A percentile compares a stretch with the other conserved stretches of the same genome.
phyloP scores from a whole-genome alignment of 2,888 invertebrate species.

The Entomobrya multifasciata region DNA sequence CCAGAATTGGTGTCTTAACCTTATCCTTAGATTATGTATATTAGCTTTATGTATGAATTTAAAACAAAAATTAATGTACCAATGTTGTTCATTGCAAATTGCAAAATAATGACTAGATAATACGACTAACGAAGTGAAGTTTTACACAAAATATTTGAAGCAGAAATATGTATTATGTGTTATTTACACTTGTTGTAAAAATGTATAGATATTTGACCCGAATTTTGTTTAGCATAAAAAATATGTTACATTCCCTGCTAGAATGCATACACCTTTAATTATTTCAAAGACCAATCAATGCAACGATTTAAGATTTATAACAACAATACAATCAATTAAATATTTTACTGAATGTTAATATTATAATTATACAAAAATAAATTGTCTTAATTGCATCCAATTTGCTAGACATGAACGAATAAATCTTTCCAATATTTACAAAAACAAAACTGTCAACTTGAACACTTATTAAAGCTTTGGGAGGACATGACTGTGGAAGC shows the following conservation, averaged over 20 bases:
- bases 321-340: constrained; percentile 58
- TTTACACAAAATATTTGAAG: not conserved
- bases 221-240: no score
- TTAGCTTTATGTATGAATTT: not conserved
- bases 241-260: no score
- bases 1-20: not conserved
- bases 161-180: no score
- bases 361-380: constrained; percentile 25
- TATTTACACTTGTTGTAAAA: no score
- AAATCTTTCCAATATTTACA: constrained; percentile 13
- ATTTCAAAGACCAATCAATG: constrained; percentile 56
- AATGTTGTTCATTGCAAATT: constrained; percentile 64
- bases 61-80: constrained; percentile 43
- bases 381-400: not conserved
- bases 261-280: no score
- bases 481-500: no score
- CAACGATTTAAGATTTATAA: constrained; percentile 51
- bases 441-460: not conserved
- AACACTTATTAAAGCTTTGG: constrained; percentile 28
- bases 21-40: not conserved
- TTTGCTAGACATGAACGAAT: constrained; percentile 38
- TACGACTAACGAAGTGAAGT: not conserved
- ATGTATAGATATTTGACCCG: no score
- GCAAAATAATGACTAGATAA: constrained; percentile 38
- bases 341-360: constrained; percentile 6